These are phyloP conservation scores for Mormyrus iriodes DNA, from an alignment of 2,113 vertebrate genomes.

Conservation along the genomic window DNA sequence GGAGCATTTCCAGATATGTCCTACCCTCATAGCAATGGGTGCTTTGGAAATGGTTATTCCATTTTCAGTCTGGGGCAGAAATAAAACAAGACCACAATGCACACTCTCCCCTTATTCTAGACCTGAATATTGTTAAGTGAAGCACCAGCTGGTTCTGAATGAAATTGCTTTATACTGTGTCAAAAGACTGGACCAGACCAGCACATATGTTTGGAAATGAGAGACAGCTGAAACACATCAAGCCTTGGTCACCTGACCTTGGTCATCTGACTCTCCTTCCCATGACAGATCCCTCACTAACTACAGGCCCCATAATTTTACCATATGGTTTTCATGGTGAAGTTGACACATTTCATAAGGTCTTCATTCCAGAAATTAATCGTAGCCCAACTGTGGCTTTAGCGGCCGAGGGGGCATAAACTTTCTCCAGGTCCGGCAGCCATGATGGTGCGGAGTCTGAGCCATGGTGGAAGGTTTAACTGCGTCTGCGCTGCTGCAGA, in stretches of 20 bases:
- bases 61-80: too few species aligned
- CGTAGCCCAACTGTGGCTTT: neutral
- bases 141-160: neutral
- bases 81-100: neutral
- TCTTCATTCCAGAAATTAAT: neutral
- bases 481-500: slow-evolving; percentile 50
- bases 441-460: neutral
- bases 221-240: neutral
- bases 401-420: neutral
- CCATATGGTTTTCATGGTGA: neutral
- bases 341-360: neutral
- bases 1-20: neutral
- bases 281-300: neutral
- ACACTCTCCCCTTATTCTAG: neutral
- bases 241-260: neutral
- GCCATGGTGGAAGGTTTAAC: neutral
- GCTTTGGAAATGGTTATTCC: too few species aligned
- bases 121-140: neutral
- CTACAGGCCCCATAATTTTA: neutral
- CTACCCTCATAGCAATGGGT: neutral
- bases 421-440: neutral
- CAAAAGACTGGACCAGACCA: neutral
- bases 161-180: neutral
- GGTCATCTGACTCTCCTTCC: neutral
- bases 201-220: neutral